Base-by-base conservation (phyloP, 2,113 vertebrate genomes). In the Trachemys scripta region DNA sequence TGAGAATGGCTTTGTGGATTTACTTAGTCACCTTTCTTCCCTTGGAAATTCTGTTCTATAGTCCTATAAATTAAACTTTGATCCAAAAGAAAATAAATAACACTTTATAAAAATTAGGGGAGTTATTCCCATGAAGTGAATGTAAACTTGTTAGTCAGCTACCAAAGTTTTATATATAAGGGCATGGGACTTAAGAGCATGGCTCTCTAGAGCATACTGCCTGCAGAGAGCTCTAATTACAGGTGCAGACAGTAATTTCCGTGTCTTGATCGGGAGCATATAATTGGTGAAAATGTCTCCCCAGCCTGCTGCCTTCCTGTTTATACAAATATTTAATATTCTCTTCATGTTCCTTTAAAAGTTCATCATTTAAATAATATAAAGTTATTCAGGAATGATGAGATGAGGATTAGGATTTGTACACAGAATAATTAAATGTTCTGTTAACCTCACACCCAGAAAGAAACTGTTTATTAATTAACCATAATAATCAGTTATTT, bases 401-500 rank as follows among this genome's bases (percentile, higher is more conserved):
- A 92, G 75, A 81, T 88, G 62, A 95, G 56, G 82, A 72, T 7
- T 86, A 56, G 62, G 29, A 47, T 88, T 89, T 95, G 49, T 82
- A 82, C 72, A 88, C 69, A 54, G 82, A 76, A 92, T 96, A 95
- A 94, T 93, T 88, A 94, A 94, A 76, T 83, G 80, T 49, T 96
- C 54, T 89, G 59, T 54, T 93, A 95, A 84, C 81, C 83, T 51
- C 0, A 2, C 88, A 89, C 14, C 62, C 59, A 94, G 69, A 91
- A 95, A 95, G 90, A 84, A 5, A 56, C 51, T 93, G 4, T 90
- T 92, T 87, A 59, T 96, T 94, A 92, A 93, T 96, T 97, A 85
- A 95, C 5, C 90, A 16, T 91, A 89, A 27, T 76, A 96, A 93
- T 87, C 85, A 89, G 84, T 83, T 96, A 91, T 83, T 80, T 53